Evolutionary conservation across 2,113 vertebrate species (phyloP).

Genomic region (Sceloporus tristichus): DNA sequence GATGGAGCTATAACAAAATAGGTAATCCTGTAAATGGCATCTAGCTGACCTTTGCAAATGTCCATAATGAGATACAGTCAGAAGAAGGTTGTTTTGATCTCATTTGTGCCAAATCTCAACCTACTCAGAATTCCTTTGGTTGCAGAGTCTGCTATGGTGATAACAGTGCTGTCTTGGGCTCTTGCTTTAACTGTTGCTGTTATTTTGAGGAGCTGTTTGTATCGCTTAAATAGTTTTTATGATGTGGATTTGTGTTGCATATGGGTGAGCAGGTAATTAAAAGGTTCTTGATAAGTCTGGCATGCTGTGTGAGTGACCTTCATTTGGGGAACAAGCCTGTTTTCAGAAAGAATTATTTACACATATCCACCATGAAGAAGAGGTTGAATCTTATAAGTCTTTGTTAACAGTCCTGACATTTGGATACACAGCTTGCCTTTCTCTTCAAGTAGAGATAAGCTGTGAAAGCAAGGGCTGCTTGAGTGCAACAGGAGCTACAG

Average conservation of each 20-base stretch:
- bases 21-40: conserved; percentile 31
- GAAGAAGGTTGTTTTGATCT: conserved; percentile 23
- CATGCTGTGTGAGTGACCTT: conserved; percentile 52
- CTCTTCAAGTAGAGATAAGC: conserved; percentile 64
- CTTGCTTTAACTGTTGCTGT: conserved; percentile 3
- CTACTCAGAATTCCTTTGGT: neutral
- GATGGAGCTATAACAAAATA: conserved; percentile 40
- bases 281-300: conserved; percentile 16
- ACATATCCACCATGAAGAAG: conserved; percentile 48
- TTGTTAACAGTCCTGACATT: conserved; percentile 66
- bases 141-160: neutral
- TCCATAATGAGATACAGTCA: neutral
- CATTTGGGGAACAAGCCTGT: neutral
- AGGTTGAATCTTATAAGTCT: conserved; percentile 20
- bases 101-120: conserved; percentile 18
- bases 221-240: neutral
- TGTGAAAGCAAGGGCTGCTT: conserved; percentile 60
- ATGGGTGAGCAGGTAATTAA: conserved; percentile 37
- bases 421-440: conserved; percentile 40
- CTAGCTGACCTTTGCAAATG: conserved; percentile 50
- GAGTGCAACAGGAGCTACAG: neutral
- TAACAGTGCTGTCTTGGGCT: neutral
- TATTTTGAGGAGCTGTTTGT: neutral
- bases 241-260: neutral
- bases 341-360: conserved; percentile 12